Evolutionary conservation across 2,888 invertebrate species (phyloP), one percentile per base, ranked within the genome.

Genomic region (Piscicola geometra): DNA sequence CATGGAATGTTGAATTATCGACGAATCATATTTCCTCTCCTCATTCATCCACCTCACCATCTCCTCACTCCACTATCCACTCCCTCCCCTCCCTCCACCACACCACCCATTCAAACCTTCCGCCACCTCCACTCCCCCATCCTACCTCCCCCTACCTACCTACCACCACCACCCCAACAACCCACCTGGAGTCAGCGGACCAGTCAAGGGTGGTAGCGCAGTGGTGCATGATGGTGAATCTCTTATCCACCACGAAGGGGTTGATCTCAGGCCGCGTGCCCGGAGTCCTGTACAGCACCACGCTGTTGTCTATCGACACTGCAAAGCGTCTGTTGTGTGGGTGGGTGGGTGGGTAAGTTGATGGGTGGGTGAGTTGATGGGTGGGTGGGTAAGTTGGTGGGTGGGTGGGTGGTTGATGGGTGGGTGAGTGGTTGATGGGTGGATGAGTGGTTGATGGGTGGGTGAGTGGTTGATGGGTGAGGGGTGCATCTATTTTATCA

Each of bases 161-260:
- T n/a, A n/a, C n/a, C n/a, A n/a, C n/a, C n/a, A n/a, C n/a, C n/a
- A n/a, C n/a, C n/a, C n/a, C n/a, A n/a, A n/a, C 2, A 15, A 18
- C 81, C 78, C 81, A 89, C 88, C 89, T 91, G 0, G 97, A 96
- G 86, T 98, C 96, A 30, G 89, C 88, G 0, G 95, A 93, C 99
- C 99, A 99, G 83, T 93, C 92, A 1, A 99, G 83, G 83, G 91
- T 93, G 0, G 92, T 91, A 0, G 93, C 91, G 78, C 92, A 91
- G 84, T 94, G 94, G 77, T 89, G 90, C 0, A 93, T 89, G 69
- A 92, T 92, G 81, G 91, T 90, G 84, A 92, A 94, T 0, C 92
- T 91, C 76, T 91, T 88, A 82, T 92, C 91, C 88, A 96, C 89
- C 18, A 91, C 87, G 84, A 98, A 96, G 0, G 94, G 92, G 85